Percentiles rank a stretch among this genome's conserved stretches.
Evolutionary conservation across 2,797 vertebrate genomes (phyloP).

Genomic region (Lagorchestes hirsutus): DNA sequence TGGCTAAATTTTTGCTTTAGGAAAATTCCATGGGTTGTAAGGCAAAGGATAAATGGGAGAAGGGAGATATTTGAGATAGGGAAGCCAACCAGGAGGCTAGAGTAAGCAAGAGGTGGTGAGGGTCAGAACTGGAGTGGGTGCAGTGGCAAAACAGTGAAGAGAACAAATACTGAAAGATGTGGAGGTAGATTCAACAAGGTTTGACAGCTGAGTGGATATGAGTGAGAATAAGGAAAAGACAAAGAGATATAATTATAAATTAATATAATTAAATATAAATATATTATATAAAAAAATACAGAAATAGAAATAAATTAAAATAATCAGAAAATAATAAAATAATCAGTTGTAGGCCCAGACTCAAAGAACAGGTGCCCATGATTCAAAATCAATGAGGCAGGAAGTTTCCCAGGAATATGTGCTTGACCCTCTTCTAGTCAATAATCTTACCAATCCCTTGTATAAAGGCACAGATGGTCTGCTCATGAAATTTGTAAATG

Average conservation of each 20-base stretch:
- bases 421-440: background rate
- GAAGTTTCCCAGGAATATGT: background rate
- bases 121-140: background rate
- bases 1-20: background rate
- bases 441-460: background rate
- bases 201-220: background rate
- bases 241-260: background rate
- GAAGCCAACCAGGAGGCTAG: background rate
- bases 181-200: background rate
- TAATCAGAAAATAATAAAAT: background rate
- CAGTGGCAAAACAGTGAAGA: background rate
- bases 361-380: background rate
- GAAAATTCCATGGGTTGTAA: background rate
- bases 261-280: background rate
- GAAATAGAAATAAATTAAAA: background rate
- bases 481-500: background rate
- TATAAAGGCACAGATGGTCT: background rate
- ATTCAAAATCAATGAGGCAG: background rate
- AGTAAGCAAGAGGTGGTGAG: background rate
- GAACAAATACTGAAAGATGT: background rate
- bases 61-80: background rate
- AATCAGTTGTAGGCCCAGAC: background rate
- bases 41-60: background rate
- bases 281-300: background rate
- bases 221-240: background rate